Evolutionary conservation across 2,888 invertebrate species (phyloP), one percentile per base, ranked within the genome.

Genomic region (Dynastes maya): DNA sequence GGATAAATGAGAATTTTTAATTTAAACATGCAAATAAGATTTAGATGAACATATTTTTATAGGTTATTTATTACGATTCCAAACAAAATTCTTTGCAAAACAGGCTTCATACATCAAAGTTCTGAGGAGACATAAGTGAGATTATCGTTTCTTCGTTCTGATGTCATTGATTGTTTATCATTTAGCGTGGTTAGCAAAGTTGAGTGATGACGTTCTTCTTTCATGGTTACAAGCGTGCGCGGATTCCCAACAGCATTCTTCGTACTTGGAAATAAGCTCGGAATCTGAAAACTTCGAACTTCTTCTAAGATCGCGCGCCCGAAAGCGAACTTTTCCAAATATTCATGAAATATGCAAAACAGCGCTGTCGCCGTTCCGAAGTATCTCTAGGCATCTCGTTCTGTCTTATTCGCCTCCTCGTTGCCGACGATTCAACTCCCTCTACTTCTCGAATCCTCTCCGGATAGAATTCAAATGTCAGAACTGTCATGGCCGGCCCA

Each of bases 391-490:
- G 63, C 61, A n/a, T 74, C 61, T 61, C 61, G 2, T 13, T 61
- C 61, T 61, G 13, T 13, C 22, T 22, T 58, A 22, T 16, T 22
- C n/a, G 1, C 49, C 27, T 16, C n/a, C n/a, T 11, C 49, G 16
- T 29, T 16, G 9, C 29, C 13, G 40, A 40, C 32, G 22, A 22
- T 71, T 53, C 27, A 8, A 61, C 61, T 61, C 61, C 40, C 49
- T 71, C 58, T 74, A 49, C 29, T 61, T 63, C 49, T 51, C 53
- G 27, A 16, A 58, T 58, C 55, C 55, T 40, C 29, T 5, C 72
- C 61, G 61, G 72, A 61, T 74, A 74, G 72, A 74, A 74, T 74
- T 74, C 72, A 74, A 74, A 74, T 74, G 72, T 74, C 72, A 74
- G 72, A 61, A 40, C 72, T 74, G 72, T 45, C 72, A 74, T 63